Evolutionary conservation across 2,797 vertebrate genomes (phyloP), one percentile per base, ranked within the genome.

Genomic region (Chromobotia macracanthus): DNA sequence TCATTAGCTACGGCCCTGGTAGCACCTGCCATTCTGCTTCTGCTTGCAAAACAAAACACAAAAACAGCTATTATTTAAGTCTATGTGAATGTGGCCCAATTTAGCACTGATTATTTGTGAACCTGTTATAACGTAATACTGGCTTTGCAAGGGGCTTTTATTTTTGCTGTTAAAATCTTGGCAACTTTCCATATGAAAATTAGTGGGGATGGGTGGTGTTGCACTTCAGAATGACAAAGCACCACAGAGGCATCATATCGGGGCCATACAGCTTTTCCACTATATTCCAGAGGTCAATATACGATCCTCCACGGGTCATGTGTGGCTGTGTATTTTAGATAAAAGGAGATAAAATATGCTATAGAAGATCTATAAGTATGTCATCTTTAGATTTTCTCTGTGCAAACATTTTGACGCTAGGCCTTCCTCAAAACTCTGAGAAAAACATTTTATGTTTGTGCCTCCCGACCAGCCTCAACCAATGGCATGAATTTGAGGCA

Each of bases 181-280:
- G 58, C 58, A 25, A 61, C 58, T 61, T 61, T 61, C 58, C 58
- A 61, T 31, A 16, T 28, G 58, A 16, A 61, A 61, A 18, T 61
- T 28, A 7, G 25, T 16, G 58, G 58, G 25, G 28, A 61, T 28
- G 56, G 5, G 4, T 6, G 56, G 12, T 60, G 56, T 31, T 18
- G 21, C 18, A 12, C 6, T 61, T 61, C 19, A 31, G 13, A 61
- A 61, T 31, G 25, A 61, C 23, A 56, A 21, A 5, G 13, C 5
- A 60, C 10, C 56, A 56, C 28, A 23, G 13, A 56, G 11, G 19
- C 55, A 56, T 56, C 21, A 28, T 31, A 28, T 44, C 23, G 55
- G 11, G 10, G 21, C 19, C 55, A 16, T 31, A 25, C 12, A 61
- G 25, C 21, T 61, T 28, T 61, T 28, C 0, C 5, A 3, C 9